A percentile compares a stretch with the other conserved stretches of the same genome.
Evolutionary conservation across 2,888 invertebrate genomes (phyloP).

Genomic region (Morpho helenor): DNA sequence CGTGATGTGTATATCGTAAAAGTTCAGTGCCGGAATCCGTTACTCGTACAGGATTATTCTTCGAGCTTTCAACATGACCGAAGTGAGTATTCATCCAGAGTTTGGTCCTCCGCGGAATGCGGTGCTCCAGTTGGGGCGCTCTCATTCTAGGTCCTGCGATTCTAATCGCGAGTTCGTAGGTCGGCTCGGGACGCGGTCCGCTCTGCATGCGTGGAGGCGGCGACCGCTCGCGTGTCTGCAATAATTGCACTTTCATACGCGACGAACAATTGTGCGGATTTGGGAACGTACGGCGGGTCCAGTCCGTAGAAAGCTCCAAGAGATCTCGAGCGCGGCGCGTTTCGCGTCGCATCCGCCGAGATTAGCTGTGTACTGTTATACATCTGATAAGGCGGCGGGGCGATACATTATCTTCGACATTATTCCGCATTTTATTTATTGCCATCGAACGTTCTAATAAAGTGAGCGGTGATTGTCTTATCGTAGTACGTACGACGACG

Average conservation of each 20-base stretch:
- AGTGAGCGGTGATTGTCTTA: conserved; percentile 55
- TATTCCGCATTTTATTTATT: conserved; percentile 43
- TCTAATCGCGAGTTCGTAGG: conserved; percentile 62
- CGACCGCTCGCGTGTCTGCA: conserved; percentile 21
- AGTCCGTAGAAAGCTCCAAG: conserved; percentile 52
- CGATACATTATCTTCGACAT: conserved; percentile 61
- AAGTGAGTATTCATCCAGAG: conserved; percentile 56
- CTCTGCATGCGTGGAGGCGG: conserved; percentile 9
- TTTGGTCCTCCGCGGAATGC: conserved; percentile 38
- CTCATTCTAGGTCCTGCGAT: conserved; percentile 44
- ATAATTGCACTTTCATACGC: conserved; percentile 22
- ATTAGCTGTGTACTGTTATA: conserved; percentile 47
- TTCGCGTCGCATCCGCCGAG: conserved; percentile 22
- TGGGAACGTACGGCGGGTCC: conserved; percentile 48
- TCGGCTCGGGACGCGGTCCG: conserved; percentile 45
- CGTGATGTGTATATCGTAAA: conserved; percentile 66
- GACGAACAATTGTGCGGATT: conserved; percentile 31
- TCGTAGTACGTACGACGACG: conserved; percentile 38
- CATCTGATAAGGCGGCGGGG: conserved; percentile 49
- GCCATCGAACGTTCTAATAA: conserved; percentile 49
- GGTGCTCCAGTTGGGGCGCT: conserved; percentile 54
- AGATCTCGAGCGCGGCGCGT: conserved; percentile 28
- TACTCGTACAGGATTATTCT: conserved; percentile 36
- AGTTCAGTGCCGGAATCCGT: conserved; percentile 44
- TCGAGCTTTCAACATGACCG: conserved; percentile 58